Conservation (phyloP, 2,888 invertebrate species). For the Platycheirus albimanus region DNA sequence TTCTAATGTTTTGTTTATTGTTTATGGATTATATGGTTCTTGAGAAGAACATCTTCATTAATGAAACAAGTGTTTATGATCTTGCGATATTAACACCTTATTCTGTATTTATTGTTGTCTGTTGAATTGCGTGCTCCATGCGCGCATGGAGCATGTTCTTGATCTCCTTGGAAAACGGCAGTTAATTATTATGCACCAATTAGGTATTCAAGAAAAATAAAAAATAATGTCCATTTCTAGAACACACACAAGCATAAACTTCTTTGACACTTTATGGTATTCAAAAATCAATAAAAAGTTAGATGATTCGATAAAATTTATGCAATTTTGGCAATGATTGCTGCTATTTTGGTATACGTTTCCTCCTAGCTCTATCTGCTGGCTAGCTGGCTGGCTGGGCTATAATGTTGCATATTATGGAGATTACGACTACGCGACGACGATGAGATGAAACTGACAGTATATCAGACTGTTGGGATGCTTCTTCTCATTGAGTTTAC, state of each 20-base stretch:
- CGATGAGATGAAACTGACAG: slow-evolving; percentile 23
- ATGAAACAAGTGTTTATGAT: slow-evolving; percentile 27
- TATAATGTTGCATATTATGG: too few relatives aligned
- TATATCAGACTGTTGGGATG: slow-evolving; percentile 7
- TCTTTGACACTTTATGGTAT: slow-evolving; percentile 51
- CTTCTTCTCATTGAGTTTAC: slow-evolving; percentile 57
- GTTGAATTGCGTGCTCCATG: neutral
- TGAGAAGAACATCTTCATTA: slow-evolving; percentile 64
- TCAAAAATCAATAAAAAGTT: slow-evolving; percentile 45
- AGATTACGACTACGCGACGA: too few relatives aligned
- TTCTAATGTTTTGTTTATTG: slow-evolving; percentile 4
- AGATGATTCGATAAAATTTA: slow-evolving; percentile 56
- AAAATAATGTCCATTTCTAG: slow-evolving; percentile 29
- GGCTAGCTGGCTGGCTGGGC: too few relatives aligned
- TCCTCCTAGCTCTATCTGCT: neutral
- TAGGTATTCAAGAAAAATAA: slow-evolving; percentile 33
- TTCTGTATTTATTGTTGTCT: too few relatives aligned
- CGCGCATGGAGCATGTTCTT: slow-evolving; percentile 16
- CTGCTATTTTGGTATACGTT: slow-evolving; percentile 14
- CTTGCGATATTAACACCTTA: slow-evolving; percentile 10
- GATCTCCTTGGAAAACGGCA: slow-evolving; percentile 58
- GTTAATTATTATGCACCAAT: slow-evolving; percentile 51
- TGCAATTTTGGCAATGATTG: slow-evolving; percentile 36
- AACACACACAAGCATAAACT: slow-evolving; percentile 15
- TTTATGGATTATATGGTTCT: slow-evolving; percentile 9